Conservation (phyloP, 2,888 invertebrate species). For the Ypsolopha scabrella region DNA sequence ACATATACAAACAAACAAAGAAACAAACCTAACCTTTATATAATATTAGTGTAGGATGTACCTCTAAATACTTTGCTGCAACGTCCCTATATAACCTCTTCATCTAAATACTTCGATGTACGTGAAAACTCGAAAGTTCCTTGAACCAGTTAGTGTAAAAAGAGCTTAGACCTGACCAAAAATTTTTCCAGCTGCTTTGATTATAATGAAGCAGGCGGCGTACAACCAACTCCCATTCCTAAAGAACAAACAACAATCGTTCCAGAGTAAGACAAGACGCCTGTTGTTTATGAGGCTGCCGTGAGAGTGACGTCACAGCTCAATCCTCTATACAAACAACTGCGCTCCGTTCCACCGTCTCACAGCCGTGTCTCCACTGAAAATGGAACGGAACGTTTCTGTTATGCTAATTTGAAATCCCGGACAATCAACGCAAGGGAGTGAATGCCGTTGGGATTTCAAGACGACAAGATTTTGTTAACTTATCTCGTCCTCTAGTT, state of each 20-base stretch:
- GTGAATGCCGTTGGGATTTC: conserved; percentile 53
- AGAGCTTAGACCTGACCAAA: no score
- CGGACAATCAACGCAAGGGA: conserved; percentile 55
- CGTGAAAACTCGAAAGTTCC: no score
- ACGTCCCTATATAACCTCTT: no score
- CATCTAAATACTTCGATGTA: no score
- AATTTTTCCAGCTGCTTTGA: background rate
- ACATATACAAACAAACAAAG: no score
- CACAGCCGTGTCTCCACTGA: conserved; percentile 20
- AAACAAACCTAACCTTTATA: no score
- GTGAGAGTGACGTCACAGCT: conserved; percentile 34
- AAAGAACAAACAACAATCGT: conserved; percentile 14
- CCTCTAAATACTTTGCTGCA: no score
- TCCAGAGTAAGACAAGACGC: conserved; percentile 19
- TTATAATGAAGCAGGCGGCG: background rate
- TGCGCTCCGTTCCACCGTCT: conserved; percentile 23
- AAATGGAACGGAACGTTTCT: conserved; percentile 29
- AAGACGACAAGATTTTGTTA: conserved; percentile 58
- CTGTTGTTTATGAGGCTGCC: conserved; percentile 38
- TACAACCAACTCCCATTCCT: background rate
- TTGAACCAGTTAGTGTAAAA: no score
- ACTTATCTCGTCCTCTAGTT: conserved; percentile 65
- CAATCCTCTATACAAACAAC: conserved; percentile 49
- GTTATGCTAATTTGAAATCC: conserved; percentile 61
- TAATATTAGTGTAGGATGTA: no score